phyloP scores from a whole-genome alignment of 2,797 vertebrate genomes.

The Gadopsis bispinosus region DNA sequence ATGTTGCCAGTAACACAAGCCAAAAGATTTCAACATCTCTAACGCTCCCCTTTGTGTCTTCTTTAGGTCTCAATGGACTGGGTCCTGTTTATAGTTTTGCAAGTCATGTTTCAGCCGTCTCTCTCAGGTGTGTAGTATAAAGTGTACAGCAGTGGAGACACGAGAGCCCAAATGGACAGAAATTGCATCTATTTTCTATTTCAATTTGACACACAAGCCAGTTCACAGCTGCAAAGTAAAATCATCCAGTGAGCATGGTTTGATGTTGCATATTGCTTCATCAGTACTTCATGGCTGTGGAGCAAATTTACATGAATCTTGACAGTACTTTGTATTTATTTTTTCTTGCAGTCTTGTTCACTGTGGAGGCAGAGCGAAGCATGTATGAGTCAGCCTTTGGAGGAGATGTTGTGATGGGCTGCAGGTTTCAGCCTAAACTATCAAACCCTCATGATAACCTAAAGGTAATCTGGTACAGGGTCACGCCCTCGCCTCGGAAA shows the following conservation, averaged over 20 bases:
- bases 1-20: neutral
- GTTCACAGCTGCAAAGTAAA: neutral
- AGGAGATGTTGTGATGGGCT: constrained; percentile 87
- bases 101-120: constrained; percentile 57
- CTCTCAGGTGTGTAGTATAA: constrained; percentile 65
- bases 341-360: constrained; percentile 85
- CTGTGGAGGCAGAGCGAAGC: constrained; percentile 81
- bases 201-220: neutral
- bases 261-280: neutral
- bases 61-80: constrained; percentile 75
- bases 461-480: constrained; percentile 84
- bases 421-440: constrained; percentile 84
- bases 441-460: constrained; percentile 56
- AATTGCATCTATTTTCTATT: neutral
- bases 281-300: neutral
- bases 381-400: constrained; percentile 82
- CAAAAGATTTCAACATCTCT: constrained; percentile 6
- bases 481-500: constrained; percentile 9
- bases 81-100: constrained; percentile 60
- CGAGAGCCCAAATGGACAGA: neutral
- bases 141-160: neutral
- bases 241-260: neutral
- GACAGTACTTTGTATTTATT: neutral
- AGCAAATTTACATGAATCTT: neutral
- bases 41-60: constrained; percentile 10